These are phyloP conservation scores for Lottia scabra DNA, from an alignment of 2,888 invertebrate species.

Conservation along the genomic window DNA sequence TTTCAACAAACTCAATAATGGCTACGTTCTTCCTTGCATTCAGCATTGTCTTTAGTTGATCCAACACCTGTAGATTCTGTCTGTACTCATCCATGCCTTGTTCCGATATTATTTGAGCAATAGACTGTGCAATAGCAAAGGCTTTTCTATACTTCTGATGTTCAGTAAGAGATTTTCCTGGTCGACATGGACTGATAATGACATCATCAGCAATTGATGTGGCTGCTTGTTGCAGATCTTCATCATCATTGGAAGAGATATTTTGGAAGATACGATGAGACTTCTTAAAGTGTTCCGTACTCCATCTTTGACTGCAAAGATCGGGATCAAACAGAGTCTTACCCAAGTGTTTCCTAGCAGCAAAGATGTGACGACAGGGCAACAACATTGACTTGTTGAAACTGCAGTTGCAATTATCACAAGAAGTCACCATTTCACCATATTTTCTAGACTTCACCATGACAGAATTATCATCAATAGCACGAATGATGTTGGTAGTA, in stretches of 20 bases:
- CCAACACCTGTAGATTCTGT: neutral
- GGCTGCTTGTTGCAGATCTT: neutral
- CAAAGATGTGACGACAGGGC: constrained; percentile 24
- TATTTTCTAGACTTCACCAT: neutral
- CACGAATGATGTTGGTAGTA: neutral
- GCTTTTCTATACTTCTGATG: neutral
- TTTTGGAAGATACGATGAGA: neutral
- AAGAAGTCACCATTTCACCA: constrained; percentile 12
- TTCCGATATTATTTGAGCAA: neutral
- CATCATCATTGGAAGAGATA: no score
- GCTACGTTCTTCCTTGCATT: neutral
- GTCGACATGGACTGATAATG: neutral
- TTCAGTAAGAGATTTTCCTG: neutral
- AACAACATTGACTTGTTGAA: constrained; percentile 17
- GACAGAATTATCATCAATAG: neutral
- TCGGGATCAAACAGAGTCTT: neutral
- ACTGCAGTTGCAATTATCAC: no score
- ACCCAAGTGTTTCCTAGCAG: neutral
- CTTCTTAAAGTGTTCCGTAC: neutral
- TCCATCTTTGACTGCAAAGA: constrained; percentile 13
- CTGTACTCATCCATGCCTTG: neutral
- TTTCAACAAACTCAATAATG: neutral
- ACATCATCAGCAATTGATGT: neutral
- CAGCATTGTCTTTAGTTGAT: neutral
- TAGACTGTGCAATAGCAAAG: neutral